A percentile compares a stretch with the other conserved stretches of the same genome.
Conservation (phyloP, 2,113 vertebrate genomes). For the Erythrocercus mccallii region DNA sequence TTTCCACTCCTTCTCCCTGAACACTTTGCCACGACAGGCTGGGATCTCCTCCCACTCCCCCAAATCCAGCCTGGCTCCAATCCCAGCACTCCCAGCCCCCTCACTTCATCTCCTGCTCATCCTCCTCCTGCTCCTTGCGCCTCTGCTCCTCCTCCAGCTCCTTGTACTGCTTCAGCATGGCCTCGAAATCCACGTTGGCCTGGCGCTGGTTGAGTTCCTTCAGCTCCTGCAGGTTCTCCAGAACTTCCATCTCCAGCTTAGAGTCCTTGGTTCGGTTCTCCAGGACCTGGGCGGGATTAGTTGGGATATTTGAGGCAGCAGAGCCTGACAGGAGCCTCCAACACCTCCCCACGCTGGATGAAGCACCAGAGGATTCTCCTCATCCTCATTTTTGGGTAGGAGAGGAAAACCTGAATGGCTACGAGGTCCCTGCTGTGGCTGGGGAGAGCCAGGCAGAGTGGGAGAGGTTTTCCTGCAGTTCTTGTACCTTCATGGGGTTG, state of each 20-base stretch:
- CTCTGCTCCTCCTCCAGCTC: slow-evolving; percentile 78
- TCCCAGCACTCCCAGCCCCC: neutral
- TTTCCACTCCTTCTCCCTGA: neutral
- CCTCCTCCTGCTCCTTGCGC: slow-evolving; percentile 83
- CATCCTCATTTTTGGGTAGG: neutral
- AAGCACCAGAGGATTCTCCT: neutral
- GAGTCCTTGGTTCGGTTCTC: slow-evolving; percentile 97
- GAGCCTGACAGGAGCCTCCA: neutral
- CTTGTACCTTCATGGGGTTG: slow-evolving; percentile 94
- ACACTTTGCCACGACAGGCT: accelerated
- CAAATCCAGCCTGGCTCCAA: neutral
- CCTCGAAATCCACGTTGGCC: slow-evolving; percentile 91
- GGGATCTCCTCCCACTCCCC: neutral
- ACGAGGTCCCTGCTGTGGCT: neutral
- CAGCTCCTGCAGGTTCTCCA: slow-evolving; percentile 96
- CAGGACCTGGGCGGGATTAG: slow-evolving; percentile 77
- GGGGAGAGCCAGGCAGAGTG: neutral
- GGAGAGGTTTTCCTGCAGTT: neutral
- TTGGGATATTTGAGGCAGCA: neutral
- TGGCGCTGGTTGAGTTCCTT: slow-evolving; percentile 97
- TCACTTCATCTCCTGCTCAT: slow-evolving; percentile 87
- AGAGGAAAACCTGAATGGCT: accelerated
- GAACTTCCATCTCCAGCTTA: slow-evolving; percentile 96
- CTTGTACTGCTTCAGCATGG: slow-evolving; percentile 82
- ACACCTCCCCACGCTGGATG: accelerated